Evolutionary conservation across 2,797 vertebrate species (phyloP), one percentile per base, ranked within the genome.

Genomic region (Paratrypauchen microcephalus): DNA sequence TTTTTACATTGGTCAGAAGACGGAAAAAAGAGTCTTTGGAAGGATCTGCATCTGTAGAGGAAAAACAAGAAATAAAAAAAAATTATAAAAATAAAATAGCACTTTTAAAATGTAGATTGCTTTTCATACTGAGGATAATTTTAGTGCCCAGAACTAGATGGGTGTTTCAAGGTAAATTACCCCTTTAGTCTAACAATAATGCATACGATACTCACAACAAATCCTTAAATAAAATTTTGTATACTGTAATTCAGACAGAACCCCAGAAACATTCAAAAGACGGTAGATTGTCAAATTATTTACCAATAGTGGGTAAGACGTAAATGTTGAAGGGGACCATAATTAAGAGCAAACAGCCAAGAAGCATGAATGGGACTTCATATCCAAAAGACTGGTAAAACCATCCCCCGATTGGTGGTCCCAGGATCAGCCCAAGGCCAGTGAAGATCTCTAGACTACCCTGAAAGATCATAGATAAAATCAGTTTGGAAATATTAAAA

Each of bases 311-410:
- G 13, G 97, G 96, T 81, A 99, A 82, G 74, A 98, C 67, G 39
- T 73, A 95, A 45, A 97, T 92, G 89, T 96, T 98, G 82, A 98
- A 86, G n/a, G 97, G 97, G 69, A 97, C 93, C 86, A 97, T 92
- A 23, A 94, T 26, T 75, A 99, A 78, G 39, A 98, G 88, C 57
- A 97, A 0, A 39, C 95, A 93, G 59, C 98, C 97, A 26, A 98
- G 88, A 0, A 87, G 71, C 85, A 98, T 85, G 71, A 99, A 99
- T 59, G 97, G 97, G 23, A 96, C 75, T 84, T 97, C 92, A 24
- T 97, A 99, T 77, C 97, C 97, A 87, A 96, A 99, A 0, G 94
- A 86, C 3, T 99, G 95, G 87, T 98, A 99, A 48, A 99, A 87
- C 92, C 97, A 93, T 2, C 96, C 97, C 68, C 98, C 98, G 13